A percentile compares a stretch with the other conserved stretches of the same genome.
Evolutionary conservation across 2,888 invertebrate species (phyloP).

Genomic region (Hoplodrina blanda): DNA sequence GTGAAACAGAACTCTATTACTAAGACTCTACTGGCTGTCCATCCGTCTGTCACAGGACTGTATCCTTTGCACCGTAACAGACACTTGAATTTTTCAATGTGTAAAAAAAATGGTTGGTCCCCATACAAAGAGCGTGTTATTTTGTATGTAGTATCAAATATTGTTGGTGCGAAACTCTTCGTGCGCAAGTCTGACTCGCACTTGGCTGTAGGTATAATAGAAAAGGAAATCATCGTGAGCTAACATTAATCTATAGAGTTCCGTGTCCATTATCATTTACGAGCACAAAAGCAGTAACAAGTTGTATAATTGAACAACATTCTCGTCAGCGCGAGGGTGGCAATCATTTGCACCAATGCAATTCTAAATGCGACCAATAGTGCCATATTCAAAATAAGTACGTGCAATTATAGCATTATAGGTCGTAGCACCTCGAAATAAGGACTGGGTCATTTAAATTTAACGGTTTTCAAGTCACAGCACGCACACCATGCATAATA

Average conservation of each 20-base stretch:
- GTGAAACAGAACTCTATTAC: too few species aligned
- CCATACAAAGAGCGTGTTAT: too few species aligned
- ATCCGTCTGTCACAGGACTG: too few species aligned
- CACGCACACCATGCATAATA: constrained; percentile 63
- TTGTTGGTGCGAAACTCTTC: too few species aligned
- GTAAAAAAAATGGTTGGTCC: too few species aligned
- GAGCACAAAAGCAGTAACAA: constrained; percentile 9
- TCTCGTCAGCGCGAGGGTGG: constrained; percentile 49
- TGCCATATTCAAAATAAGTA: constrained; percentile 45
- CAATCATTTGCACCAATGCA: constrained; percentile 50
- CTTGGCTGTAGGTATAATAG: too few species aligned
- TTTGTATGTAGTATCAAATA: too few species aligned
- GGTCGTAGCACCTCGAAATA: constrained; percentile 48
- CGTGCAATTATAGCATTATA: constrained; percentile 40
- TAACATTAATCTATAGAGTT: constrained; percentile 32
- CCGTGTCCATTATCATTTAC: constrained; percentile 43
- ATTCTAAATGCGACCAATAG: constrained; percentile 30
- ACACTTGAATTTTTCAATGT: too few species aligned
- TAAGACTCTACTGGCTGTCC: too few species aligned
- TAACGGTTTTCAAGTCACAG: constrained; percentile 60
- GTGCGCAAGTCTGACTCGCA: too few species aligned
- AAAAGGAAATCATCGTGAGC: not conserved
- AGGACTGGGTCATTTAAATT: constrained; percentile 57
- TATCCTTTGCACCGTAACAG: too few species aligned
- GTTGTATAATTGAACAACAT: constrained; percentile 46